Conservation (phyloP, 2,888 invertebrate species). For the Vesta saturnalis region DNA sequence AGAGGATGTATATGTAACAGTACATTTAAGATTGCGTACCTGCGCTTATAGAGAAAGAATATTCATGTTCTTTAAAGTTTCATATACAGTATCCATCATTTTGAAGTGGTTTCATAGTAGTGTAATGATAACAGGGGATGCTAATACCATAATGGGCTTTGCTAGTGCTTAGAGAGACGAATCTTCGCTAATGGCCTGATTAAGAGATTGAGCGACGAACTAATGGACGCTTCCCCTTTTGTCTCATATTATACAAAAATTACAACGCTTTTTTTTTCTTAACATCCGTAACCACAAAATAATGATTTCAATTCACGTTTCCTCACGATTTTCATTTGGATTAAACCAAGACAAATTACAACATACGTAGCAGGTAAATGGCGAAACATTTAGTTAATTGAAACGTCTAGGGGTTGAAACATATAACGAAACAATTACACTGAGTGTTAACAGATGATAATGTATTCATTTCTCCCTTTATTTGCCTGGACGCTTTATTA, state of each 20-base stretch:
- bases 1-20: too few relatives aligned
- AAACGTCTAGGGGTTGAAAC: conserved; percentile 60
- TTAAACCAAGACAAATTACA: conserved; percentile 58
- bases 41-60: too few relatives aligned
- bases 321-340: conserved; percentile 57
- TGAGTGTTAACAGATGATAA: conserved; percentile 65
- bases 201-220: conserved; percentile 61
- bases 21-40: too few relatives aligned
- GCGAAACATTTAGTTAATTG: conserved; percentile 65
- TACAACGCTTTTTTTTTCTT: background rate
- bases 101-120: conserved; percentile 49
- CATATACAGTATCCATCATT: conserved; percentile 30
- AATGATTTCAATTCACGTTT: conserved; percentile 5
- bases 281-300: background rate
- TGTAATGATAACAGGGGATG: conserved; percentile 57
- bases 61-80: background rate
- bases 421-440: conserved; percentile 62
- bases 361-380: conserved; percentile 58
- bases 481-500: conserved; percentile 38
- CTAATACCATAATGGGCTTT: conserved; percentile 63
- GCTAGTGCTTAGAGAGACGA: conserved; percentile 56
- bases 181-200: conserved; percentile 63
- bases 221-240: conserved; percentile 50
- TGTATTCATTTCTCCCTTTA: conserved; percentile 60
- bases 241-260: conserved; percentile 16